A percentile compares a stretch with the other conserved stretches of the same genome.
These are phyloP conservation scores for Puntigrus tetrazona DNA, from an alignment of 2,113 vertebrate genomes.

Conservation along the genomic window DNA sequence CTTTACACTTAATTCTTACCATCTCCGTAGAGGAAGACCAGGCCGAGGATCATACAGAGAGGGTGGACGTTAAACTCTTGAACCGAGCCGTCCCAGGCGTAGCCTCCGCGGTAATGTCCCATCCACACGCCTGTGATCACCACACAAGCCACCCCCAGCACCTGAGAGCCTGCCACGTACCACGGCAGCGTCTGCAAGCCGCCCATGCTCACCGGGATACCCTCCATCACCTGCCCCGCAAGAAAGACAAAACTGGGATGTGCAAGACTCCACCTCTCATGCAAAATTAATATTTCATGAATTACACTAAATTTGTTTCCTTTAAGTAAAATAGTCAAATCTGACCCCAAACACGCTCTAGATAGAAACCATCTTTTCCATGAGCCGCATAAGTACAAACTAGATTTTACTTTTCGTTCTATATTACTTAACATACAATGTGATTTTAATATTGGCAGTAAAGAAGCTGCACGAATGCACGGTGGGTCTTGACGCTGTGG, in stretches of 20 bases:
- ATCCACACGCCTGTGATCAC: conserved; percentile 86
- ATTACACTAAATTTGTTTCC: background rate
- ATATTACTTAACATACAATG: background rate
- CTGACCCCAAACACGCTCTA: background rate
- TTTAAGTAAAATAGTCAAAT: background rate
- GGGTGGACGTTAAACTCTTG: conserved; percentile 91
- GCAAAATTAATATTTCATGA: too few species aligned
- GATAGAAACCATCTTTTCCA: background rate
- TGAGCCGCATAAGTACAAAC: too few species aligned
- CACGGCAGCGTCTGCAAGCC: conserved; percentile 68
- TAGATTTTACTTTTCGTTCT: background rate
- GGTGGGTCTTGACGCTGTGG: background rate
- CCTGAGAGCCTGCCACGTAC: conserved; percentile 82
- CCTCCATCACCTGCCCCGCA: conserved; percentile 75
- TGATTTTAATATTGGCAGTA: background rate
- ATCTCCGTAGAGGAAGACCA: conserved; percentile 92
- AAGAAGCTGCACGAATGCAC: background rate
- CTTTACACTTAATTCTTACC: conserved; percentile 74
- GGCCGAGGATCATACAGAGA: conserved; percentile 91
- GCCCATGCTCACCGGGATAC: fast-evolving
- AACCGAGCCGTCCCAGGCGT: conserved; percentile 81
- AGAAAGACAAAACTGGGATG: background rate
- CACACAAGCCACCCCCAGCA: conserved; percentile 83
- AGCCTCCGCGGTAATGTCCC: conserved; percentile 84
- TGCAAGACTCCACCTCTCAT: background rate